These are phyloP conservation scores for Drosophila austrosaltans DNA, from an alignment of 2,888 invertebrate genomes.

Conservation along the genomic window DNA sequence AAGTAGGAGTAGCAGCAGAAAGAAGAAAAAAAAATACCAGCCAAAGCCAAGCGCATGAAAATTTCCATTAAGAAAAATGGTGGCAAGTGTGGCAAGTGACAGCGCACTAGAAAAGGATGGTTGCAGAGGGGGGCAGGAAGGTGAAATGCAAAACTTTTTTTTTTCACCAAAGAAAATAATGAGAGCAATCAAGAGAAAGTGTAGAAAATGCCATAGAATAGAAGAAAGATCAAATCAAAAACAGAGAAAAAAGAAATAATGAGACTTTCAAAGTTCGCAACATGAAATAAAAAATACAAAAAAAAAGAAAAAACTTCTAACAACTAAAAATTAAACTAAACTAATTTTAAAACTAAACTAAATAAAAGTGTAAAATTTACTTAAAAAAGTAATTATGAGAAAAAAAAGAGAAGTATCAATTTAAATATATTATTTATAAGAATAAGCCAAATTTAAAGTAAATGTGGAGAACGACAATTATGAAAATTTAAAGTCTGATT, in stretches of 20 bases:
- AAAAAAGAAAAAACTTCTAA: background rate
- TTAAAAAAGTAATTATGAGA: background rate
- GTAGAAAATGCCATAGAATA: conserved; percentile 13
- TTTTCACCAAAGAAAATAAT: conserved; percentile 49
- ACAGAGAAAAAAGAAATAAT: conserved; percentile 38
- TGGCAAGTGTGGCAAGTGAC: conserved; percentile 67
- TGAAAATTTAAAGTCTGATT: no score
- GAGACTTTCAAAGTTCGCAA: conserved; percentile 2
- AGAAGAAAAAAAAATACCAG: background rate
- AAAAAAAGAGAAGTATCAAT: background rate
- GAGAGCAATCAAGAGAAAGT: conserved; percentile 52
- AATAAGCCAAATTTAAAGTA: no score
- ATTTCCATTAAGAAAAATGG: conserved; percentile 71
- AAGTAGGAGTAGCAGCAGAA: conserved; percentile 8
- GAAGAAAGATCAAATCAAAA: conserved; percentile 43
- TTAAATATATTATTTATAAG: no score
- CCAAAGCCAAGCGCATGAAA: conserved; percentile 63
- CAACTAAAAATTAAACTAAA: background rate
- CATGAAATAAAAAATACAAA: background rate
- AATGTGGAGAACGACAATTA: no score
- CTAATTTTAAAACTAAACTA: no score
- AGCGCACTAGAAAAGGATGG: conserved; percentile 36
- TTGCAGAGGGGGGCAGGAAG: background rate
- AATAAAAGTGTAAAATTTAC: background rate
- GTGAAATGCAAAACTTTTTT: conserved; percentile 43